phyloP scores from a whole-genome alignment of 1,140 invertebrate species.

The Vanessa tameamea region DNA sequence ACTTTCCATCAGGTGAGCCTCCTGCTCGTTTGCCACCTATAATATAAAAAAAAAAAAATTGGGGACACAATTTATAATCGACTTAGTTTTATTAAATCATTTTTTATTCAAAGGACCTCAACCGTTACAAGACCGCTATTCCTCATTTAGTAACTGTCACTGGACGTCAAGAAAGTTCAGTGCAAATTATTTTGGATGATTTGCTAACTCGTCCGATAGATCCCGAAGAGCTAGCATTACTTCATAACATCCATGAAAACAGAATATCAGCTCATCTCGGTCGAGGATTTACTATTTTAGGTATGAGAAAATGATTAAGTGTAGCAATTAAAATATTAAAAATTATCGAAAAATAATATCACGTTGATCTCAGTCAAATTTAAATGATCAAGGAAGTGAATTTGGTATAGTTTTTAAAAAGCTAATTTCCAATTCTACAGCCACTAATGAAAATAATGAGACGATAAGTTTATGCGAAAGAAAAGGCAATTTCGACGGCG shows the following conservation, averaged over 20 bases:
- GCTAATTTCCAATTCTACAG: background rate
- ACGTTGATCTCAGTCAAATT: too few species aligned
- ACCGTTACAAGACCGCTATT: constrained; percentile 42
- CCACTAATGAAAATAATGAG: background rate
- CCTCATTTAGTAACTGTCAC: constrained; percentile 49
- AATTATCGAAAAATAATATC: too few species aligned
- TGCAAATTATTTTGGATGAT: constrained; percentile 48
- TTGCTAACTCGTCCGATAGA: constrained; percentile 72
- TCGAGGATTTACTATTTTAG: constrained; percentile 82
- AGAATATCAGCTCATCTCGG: constrained; percentile 83
- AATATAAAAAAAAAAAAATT: too few species aligned
- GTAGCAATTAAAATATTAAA: constrained; percentile 1
- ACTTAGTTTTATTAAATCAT: background rate
- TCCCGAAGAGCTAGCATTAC: constrained; percentile 80
- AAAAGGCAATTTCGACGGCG: background rate
- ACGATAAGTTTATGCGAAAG: background rate
- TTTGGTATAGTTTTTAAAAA: too few species aligned
- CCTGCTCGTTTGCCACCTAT: too few species aligned
- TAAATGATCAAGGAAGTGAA: too few species aligned
- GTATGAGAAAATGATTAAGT: constrained; percentile 54
- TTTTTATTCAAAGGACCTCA: constrained; percentile 39
- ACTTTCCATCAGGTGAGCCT: too few species aligned
- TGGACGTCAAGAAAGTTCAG: constrained; percentile 47
- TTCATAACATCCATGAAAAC: constrained; percentile 79
- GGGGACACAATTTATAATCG: too few species aligned